Percentiles rank a stretch among this genome's conserved stretches.
These are phyloP conservation scores for Caenorhabditis drosophilae DNA, from an alignment of 2,888 invertebrate species.

Conservation along the genomic window DNA sequence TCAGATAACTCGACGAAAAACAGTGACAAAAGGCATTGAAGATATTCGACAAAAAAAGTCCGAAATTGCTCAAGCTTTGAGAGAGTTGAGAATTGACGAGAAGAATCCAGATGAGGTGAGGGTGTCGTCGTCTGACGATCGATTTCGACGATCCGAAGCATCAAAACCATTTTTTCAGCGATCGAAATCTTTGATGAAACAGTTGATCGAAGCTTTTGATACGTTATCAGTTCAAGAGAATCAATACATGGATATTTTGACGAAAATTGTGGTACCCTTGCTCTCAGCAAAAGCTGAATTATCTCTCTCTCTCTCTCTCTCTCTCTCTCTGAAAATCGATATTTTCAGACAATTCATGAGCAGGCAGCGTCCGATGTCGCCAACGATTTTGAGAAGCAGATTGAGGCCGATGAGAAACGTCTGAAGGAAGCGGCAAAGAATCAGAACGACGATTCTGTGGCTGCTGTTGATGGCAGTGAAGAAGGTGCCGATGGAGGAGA, in stretches of 20 bases:
- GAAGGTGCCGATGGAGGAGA: slow-evolving; percentile 12
- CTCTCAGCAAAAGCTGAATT: too few species aligned
- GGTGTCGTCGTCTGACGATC: background rate
- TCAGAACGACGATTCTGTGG: background rate
- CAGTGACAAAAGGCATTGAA: slow-evolving; percentile 42
- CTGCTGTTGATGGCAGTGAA: slow-evolving; percentile 3
- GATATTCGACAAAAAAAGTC: slow-evolving; percentile 46
- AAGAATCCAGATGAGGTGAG: slow-evolving; percentile 16
- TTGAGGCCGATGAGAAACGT: slow-evolving; percentile 19
- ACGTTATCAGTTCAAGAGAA: slow-evolving; percentile 55
- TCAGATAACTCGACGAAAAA: slow-evolving; percentile 44
- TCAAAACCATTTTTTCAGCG: slow-evolving; percentile 23
- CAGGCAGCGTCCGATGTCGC: slow-evolving; percentile 51
- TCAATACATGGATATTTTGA: slow-evolving; percentile 58
- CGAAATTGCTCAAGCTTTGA: slow-evolving; percentile 35
- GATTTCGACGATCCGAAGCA: too few species aligned
- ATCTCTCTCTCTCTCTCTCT: slow-evolving; percentile 3
- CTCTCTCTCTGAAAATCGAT: background rate
- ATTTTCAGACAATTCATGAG: slow-evolving; percentile 45
- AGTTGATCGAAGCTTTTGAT: slow-evolving; percentile 56
- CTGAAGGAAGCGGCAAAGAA: slow-evolving; percentile 11
- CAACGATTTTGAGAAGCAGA: slow-evolving; percentile 38
- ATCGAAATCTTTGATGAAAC: slow-evolving; percentile 46
- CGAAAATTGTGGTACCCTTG: slow-evolving; percentile 51
- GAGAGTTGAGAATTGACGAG: slow-evolving; percentile 22